Evolutionary conservation across 2,888 invertebrate genomes (phyloP), one percentile per base, ranked within the genome.

Genomic region (Cabera pusaria): DNA sequence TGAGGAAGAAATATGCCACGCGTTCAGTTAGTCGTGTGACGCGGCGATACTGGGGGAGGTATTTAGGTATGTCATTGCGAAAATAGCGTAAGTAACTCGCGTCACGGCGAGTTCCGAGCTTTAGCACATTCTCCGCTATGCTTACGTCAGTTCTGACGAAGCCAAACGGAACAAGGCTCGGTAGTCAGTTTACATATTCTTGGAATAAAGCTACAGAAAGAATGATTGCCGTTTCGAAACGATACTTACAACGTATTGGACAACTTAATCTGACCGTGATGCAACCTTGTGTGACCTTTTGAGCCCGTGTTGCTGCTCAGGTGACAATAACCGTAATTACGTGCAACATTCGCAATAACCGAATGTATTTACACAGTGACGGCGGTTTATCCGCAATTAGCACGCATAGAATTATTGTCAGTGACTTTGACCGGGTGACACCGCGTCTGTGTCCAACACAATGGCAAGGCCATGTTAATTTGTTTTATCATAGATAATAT

Each of bases 381-480:
- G 7, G 22, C 5, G 26, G 11, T 12, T 17, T 20, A 17, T 33
- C 29, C 25, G 35, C 38, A 42, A 39, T 38, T 31, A 38, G 38
- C 41, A 56, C 49, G 47, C 49, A 40, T 41, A 43, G 49, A 45
- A 44, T 47, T n/a, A n/a, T n/a, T 60, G 72, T 64, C 76, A 69
- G 62, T 75, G 79, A 75, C 79, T 73, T 74, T 78, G 79, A 77
- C 75, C 73, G 70, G 44, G 45, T 52, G 56, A 29, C 59, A 64
- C 49, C 64, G 54, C 44, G 55, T 52, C 60, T 57, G 50, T 52
- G 58, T 49, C 23, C 35, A 52, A 38, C 52, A 69, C 73, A 68
- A 72, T 69, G 59, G 58, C 78, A 69, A 79, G 77, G 79, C 52
- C 70, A 56, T 45, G 56, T 57, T 63, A 52, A 64, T 68, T 66